Evolutionary conservation across 2,113 vertebrate species (phyloP).

Genomic region (Ursus arctos): DNA sequence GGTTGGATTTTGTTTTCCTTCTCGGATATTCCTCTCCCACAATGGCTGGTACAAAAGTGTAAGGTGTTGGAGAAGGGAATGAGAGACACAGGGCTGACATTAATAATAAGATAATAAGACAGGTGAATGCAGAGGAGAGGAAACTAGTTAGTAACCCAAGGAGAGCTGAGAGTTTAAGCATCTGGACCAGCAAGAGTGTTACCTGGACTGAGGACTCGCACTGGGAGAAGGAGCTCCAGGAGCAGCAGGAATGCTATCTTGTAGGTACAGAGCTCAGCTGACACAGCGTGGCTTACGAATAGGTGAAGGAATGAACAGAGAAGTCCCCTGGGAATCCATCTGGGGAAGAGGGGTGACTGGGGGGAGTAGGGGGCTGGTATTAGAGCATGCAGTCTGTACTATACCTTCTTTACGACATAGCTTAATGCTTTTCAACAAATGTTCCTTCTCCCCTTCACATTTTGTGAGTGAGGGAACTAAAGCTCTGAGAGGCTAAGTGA

Average conservation of each 20-base stretch:
- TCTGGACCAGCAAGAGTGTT: background rate
- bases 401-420: background rate
- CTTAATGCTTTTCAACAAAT: background rate
- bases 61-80: background rate
- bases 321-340: background rate
- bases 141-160: background rate
- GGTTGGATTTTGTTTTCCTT: background rate
- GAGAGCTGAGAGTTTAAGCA: background rate
- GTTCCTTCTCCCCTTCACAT: background rate
- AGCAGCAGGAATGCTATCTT: accelerated
- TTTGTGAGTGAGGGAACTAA: background rate
- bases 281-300: no score
- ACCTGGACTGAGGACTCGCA: background rate
- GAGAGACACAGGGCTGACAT: background rate
- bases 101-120: background rate
- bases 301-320: background rate
- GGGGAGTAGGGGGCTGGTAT: background rate
- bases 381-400: background rate
- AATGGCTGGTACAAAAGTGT: background rate
- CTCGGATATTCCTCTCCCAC: background rate
- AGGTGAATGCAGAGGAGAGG: background rate
- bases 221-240: background rate
- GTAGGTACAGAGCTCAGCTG: background rate
- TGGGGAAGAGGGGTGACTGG: background rate
- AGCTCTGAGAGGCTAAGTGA: background rate